phyloP scores from a whole-genome alignment of 2,113 vertebrate species.

The Lagopus muta region DNA sequence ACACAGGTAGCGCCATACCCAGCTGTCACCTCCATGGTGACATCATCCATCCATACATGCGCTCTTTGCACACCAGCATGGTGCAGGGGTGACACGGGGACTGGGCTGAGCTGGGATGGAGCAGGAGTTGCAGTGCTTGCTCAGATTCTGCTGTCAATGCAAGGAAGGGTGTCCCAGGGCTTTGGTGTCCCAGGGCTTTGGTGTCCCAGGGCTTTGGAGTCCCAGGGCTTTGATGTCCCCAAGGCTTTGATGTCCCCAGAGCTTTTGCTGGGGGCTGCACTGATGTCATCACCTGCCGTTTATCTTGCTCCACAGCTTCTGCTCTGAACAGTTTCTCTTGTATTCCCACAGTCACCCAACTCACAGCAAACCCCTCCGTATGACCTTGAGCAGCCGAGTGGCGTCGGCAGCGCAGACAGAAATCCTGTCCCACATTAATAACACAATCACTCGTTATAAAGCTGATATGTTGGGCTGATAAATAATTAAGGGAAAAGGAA shows the following conservation, averaged over 20 bases:
- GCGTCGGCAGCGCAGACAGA: neutral
- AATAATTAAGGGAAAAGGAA: slow-evolving; percentile 1
- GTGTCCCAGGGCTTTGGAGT: neutral
- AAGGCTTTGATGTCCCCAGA: neutral
- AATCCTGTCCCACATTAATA: neutral
- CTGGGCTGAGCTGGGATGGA: accelerated
- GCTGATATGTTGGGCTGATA: neutral
- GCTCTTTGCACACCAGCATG: accelerated
- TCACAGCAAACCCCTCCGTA: accelerated
- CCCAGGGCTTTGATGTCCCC: neutral
- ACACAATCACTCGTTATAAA: neutral
- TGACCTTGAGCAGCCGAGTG: slow-evolving; percentile 30
- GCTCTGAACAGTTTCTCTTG: too few relatives aligned
- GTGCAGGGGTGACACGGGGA: accelerated
- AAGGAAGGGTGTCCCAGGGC: neutral
- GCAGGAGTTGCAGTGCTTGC: accelerated
- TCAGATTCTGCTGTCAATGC: accelerated
- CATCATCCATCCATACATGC: neutral
- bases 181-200: neutral
- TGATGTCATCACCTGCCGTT: neutral
- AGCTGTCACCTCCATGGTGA: neutral
- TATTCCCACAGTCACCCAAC: neutral
- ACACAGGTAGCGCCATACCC: neutral
- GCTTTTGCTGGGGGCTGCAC: accelerated
- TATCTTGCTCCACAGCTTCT: too few relatives aligned